These are phyloP conservation scores for Nowickia ferox DNA, from an alignment of 2,888 invertebrate genomes.

Conservation along the genomic window DNA sequence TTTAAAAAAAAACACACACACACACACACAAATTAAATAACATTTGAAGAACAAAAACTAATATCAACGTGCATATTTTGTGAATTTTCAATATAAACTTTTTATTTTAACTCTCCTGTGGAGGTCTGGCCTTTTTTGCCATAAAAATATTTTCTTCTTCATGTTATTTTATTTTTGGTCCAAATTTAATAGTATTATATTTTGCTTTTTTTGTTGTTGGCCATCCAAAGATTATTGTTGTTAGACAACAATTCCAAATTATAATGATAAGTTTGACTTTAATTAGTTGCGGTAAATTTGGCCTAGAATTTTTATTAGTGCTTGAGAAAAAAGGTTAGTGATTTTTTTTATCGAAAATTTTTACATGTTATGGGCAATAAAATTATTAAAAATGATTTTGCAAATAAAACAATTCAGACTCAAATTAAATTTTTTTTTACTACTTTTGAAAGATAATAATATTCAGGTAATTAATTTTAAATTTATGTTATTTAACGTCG, in stretches of 20 bases:
- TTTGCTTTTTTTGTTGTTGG: conserved; percentile 20
- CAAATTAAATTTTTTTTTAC: too few relatives aligned
- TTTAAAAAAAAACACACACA: conserved; percentile 8
- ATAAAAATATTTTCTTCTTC: conserved; percentile 13
- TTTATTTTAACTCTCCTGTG: conserved; percentile 34
- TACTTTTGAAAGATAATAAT: too few relatives aligned
- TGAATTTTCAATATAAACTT: conserved; percentile 14
- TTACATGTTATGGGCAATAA: too few relatives aligned
- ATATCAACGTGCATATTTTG: conserved; percentile 9
- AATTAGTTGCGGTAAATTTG: conserved; percentile 52
- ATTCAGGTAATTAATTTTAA: too few relatives aligned
- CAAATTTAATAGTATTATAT: conserved; percentile 41
- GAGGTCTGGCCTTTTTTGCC: conserved; percentile 51
- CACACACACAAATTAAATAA: conserved; percentile 1
- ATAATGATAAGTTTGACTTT: conserved; percentile 54
- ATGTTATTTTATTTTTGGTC: conserved; percentile 38
- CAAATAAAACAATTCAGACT: too few relatives aligned
- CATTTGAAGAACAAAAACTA: background rate
- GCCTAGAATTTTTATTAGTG: conserved; percentile 41
- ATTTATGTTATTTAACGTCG: too few relatives aligned
- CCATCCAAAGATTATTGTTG: conserved; percentile 40
- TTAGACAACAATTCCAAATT: conserved; percentile 49
- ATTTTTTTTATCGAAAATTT: background rate
- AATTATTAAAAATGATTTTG: too few relatives aligned
- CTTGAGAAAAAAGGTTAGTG: background rate